phyloP scores from a whole-genome alignment of 2,797 vertebrate species.

The Danio tinwini region DNA sequence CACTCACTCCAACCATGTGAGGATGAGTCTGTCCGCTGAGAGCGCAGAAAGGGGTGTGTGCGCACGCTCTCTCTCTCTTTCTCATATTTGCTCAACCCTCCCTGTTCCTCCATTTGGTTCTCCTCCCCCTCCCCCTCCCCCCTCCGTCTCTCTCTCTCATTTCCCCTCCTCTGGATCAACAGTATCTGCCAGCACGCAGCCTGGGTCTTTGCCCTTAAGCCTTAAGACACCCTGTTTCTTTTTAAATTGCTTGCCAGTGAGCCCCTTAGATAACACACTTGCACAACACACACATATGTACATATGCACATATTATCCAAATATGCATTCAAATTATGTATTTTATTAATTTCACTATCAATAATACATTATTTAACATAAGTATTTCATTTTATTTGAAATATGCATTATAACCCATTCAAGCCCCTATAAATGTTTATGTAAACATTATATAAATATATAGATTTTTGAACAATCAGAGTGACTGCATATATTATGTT shows the following conservation, averaged over 20 bases:
- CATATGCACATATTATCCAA: background rate
- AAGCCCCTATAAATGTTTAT: too few relatives aligned
- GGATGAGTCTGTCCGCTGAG: conserved; percentile 50
- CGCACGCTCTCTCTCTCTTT: conserved; percentile 23
- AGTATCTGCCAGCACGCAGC: conserved; percentile 74
- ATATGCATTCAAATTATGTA: background rate
- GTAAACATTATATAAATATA: too few relatives aligned
- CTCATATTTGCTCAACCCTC: conserved; percentile 47
- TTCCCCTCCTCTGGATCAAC: conserved; percentile 72
- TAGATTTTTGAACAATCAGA: too few relatives aligned
- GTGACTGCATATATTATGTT: background rate
- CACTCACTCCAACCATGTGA: conserved; percentile 52
- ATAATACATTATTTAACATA: background rate
- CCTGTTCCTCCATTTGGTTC: conserved; percentile 39
- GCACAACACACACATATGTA: conserved; percentile 9
- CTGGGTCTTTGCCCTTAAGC: conserved; percentile 72
- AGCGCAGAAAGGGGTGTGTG: conserved; percentile 52
- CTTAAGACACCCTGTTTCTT: conserved; percentile 69
- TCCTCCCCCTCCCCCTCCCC: conserved; percentile 50
- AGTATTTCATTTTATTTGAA: background rate
- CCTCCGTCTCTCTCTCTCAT: conserved; percentile 63
- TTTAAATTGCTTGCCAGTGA: conserved; percentile 74
- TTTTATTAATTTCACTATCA: background rate
- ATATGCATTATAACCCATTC: background rate
- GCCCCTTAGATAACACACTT: conserved; percentile 39